Evolutionary conservation across 2,113 vertebrate genomes (phyloP).

Genomic region (Ochotona curzoniae): DNA sequence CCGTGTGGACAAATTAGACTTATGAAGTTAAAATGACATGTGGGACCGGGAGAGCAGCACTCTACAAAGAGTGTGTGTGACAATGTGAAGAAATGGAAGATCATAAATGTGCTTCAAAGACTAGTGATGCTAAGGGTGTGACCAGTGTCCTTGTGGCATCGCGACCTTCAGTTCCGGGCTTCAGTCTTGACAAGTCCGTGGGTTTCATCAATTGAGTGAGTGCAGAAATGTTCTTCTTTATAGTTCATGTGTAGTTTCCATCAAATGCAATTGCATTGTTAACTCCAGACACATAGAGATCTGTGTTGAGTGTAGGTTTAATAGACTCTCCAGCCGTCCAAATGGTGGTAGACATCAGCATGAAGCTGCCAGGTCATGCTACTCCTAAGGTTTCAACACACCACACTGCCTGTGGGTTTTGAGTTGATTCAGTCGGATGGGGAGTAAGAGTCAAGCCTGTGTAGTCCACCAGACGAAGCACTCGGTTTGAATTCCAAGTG

Average conservation of each 20-base stretch:
- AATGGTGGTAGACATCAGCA: not conserved
- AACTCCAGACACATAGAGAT: not conserved
- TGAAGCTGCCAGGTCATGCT: not conserved
- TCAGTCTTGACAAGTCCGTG: not conserved
- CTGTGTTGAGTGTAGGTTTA: not conserved
- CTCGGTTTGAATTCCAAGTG: not conserved
- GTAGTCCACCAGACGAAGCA: not conserved
- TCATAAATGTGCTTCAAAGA: not conserved
- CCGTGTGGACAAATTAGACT: not conserved
- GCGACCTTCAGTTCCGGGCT: not conserved
- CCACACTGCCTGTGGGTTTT: not conserved
- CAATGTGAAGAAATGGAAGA: not conserved
- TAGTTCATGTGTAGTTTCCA: not conserved
- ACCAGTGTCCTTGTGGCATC: not conserved
- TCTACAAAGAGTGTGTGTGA: not conserved
- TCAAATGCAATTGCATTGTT: not conserved
- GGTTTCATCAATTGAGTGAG: not conserved
- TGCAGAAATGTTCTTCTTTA: not conserved
- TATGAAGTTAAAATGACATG: conserved; percentile 34
- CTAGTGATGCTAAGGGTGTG: not conserved
- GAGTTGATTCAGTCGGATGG: not conserved
- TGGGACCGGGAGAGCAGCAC: not conserved
- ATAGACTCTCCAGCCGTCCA: not conserved
- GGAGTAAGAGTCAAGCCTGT: not conserved
- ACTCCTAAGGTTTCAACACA: not conserved